These are phyloP conservation scores for Scaeva pyrastri DNA, from an alignment of 2,888 invertebrate genomes.

Conservation along the genomic window DNA sequence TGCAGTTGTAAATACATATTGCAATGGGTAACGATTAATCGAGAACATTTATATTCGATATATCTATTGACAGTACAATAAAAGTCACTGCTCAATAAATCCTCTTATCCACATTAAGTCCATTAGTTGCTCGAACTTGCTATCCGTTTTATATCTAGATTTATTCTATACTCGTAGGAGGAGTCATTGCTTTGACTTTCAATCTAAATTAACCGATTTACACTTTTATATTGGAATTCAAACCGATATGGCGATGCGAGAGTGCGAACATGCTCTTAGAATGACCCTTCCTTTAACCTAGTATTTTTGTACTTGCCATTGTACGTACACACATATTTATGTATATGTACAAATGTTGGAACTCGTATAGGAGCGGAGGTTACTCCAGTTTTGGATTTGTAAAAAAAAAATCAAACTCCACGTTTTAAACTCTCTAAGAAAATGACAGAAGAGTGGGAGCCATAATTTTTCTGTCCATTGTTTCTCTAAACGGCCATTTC, in stretches of 20 bases:
- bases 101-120: constrained; percentile 40
- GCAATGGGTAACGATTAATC: background rate
- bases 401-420: background rate
- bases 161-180: background rate
- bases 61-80: background rate
- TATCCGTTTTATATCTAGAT: background rate
- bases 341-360: too few species aligned
- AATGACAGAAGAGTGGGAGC: too few species aligned
- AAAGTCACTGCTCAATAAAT: constrained; percentile 47
- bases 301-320: background rate
- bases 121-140: constrained; percentile 43
- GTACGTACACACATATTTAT: background rate
- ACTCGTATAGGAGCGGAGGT: background rate
- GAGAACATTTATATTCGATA: background rate
- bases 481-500: too few species aligned
- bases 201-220: constrained; percentile 58
- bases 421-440: too few species aligned
- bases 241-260: background rate
- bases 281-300: background rate
- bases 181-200: constrained; percentile 33
- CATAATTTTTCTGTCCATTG: too few species aligned
- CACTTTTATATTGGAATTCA: constrained; percentile 62
- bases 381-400: background rate
- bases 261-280: background rate
- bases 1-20: background rate